Evolutionary conservation across 2,113 vertebrate species (phyloP), one percentile per base, ranked within the genome.

Genomic region (Carlito syrichta): DNA sequence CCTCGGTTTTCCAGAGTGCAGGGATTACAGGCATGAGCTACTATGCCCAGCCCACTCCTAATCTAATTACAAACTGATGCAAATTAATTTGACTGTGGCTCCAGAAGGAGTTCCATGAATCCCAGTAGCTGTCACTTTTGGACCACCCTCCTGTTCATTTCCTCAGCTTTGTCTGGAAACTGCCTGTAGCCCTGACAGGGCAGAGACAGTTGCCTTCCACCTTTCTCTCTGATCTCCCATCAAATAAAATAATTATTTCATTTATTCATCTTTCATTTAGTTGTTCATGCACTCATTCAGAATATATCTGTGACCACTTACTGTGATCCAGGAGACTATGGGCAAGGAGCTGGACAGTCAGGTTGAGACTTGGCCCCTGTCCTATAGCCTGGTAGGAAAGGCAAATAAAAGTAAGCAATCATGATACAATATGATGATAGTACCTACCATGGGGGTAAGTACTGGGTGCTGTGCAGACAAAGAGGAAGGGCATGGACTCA

Each of bases 1-100:
- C n/a, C n/a, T n/a, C n/a, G n/a, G n/a, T n/a, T n/a, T n/a, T n/a
- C n/a, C n/a, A n/a, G n/a, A n/a, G n/a, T n/a, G n/a, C n/a, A n/a
- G n/a, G n/a, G n/a, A n/a, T n/a, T n/a, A n/a, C n/a, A n/a, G n/a
- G n/a, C n/a, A n/a, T n/a, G n/a, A n/a, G n/a, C n/a, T n/a, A n/a
- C n/a, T n/a, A n/a, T n/a, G n/a, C n/a, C n/a, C n/a, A n/a, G n/a
- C n/a, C 94, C 89, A 86, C 56, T 93, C 96, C 96, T 97, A 86
- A 98, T 97, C 91, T 78, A 89, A 94, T 97, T 97, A 95, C 79
- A 98, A 91, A 84, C 86, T 86, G 58, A 96, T 98, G 91, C 96
- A 94, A 96, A 97, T 98, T 98, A 96, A 97, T 90, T 81, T 86
- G 95, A 82, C 66, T 86, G 22, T 86, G 85, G 93, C 85, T 82